Evolutionary conservation across 2,113 vertebrate genomes (phyloP).

Genomic region (Antennarius striatus): DNA sequence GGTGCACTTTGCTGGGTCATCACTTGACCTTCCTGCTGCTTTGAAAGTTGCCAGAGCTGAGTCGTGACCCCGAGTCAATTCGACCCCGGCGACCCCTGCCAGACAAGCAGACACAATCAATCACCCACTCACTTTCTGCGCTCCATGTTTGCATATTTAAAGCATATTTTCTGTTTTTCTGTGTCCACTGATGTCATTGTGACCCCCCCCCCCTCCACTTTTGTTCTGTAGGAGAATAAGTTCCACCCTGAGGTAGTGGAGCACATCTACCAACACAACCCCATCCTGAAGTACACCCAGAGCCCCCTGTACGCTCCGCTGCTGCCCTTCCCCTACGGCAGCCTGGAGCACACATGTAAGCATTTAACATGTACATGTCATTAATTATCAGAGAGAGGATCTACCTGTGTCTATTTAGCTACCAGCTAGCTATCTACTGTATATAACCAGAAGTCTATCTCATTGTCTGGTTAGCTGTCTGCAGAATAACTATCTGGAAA

Average conservation of each 20-base stretch:
- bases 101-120: conserved; percentile 42
- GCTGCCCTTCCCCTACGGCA: conserved; percentile 91
- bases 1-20: conserved; percentile 57
- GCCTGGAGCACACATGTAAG: conserved; percentile 87
- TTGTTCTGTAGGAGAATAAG: conserved; percentile 84
- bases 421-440: too few species aligned
- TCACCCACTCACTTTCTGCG: conserved; percentile 19
- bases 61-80: conserved; percentile 48
- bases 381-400: neutral
- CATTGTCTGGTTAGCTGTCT: too few species aligned
- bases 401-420: too few species aligned
- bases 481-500: too few species aligned
- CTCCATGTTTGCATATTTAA: conserved; percentile 2
- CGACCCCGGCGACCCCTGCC: conserved; percentile 48
- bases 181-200: conserved; percentile 17
- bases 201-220: neutral
- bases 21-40: conserved; percentile 65
- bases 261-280: conserved; percentile 92
- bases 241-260: conserved; percentile 89
- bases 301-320: conserved; percentile 91
- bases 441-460: too few species aligned
- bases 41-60: conserved; percentile 63
- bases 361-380: conserved; percentile 14
- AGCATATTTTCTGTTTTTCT: conserved; percentile 4
- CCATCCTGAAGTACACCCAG: conserved; percentile 92